phyloP scores from a whole-genome alignment of 2,888 invertebrate species.

The Machimus atricapillus region DNA sequence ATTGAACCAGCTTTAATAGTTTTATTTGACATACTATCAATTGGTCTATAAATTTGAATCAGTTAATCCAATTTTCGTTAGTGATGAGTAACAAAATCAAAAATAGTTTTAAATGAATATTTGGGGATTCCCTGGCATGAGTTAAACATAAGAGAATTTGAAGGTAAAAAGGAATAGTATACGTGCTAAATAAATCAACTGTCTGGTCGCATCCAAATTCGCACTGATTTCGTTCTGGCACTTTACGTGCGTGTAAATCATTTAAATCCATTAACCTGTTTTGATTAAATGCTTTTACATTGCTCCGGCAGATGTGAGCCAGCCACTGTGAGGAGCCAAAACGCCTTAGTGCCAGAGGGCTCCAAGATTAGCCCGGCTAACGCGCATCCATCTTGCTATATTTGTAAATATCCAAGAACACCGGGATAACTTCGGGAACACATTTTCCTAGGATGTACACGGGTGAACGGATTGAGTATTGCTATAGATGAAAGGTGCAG shows the following conservation, averaged over 20 bases:
- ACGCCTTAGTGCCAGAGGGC: neutral
- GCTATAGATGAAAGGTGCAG: slow-evolving; percentile 23
- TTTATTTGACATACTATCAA: neutral
- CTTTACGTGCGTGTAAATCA: slow-evolving; percentile 34
- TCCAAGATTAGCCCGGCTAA: slow-evolving; percentile 22
- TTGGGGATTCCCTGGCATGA: neutral
- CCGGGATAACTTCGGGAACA: slow-evolving; percentile 12
- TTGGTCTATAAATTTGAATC: neutral
- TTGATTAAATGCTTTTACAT: slow-evolving; percentile 40
- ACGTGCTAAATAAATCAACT: neutral
- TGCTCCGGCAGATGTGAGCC: slow-evolving; percentile 22
- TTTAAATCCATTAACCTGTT: slow-evolving; percentile 44
- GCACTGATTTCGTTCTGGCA: slow-evolving; percentile 5
- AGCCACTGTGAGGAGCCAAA: neutral
- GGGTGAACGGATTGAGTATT: neutral
- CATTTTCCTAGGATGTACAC: slow-evolving; percentile 2
- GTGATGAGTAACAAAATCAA: neutral
- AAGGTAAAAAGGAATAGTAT: neutral
- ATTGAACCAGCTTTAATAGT: no score
- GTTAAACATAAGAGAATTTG: neutral
- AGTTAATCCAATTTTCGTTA: neutral
- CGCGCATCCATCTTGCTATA: slow-evolving; percentile 20
- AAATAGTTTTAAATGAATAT: neutral
- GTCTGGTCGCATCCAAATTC: neutral
- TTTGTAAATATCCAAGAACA: slow-evolving; percentile 33